These are phyloP conservation scores for Polietes domitor DNA, from an alignment of 2,888 invertebrate species.

Conservation along the genomic window DNA sequence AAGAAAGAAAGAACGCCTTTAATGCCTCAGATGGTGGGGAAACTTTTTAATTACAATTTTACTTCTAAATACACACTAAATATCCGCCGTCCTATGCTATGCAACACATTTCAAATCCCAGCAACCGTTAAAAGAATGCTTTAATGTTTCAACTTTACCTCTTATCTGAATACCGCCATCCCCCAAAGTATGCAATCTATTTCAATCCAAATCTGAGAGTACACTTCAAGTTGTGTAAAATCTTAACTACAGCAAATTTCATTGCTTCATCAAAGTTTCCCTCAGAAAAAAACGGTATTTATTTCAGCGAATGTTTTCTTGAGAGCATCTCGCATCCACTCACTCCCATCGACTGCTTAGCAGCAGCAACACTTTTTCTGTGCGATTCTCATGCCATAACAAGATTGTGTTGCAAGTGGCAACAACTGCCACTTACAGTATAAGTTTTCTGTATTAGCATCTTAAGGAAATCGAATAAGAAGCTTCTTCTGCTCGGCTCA, in stretches of 20 bases:
- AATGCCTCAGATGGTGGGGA: background rate
- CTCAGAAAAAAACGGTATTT: background rate
- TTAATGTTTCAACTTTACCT: background rate
- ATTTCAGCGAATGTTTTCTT: background rate
- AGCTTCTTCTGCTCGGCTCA: background rate
- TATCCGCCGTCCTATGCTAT: background rate
- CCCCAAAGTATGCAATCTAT: background rate
- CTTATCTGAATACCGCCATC: background rate
- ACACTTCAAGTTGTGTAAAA: constrained; percentile 5
- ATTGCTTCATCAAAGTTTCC: background rate
- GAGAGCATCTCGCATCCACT: background rate
- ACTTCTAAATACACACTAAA: too few species aligned
- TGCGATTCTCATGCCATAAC: background rate
- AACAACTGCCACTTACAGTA: constrained; percentile 59
- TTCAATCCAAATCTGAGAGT: background rate
- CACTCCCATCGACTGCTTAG: background rate
- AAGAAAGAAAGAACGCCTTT: too few species aligned
- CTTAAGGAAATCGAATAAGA: constrained; percentile 40
- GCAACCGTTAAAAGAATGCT: background rate
- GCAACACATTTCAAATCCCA: background rate
- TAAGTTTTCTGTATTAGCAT: constrained; percentile 49
- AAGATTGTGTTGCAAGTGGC: constrained; percentile 17
- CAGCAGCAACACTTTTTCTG: background rate
- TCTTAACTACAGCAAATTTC: constrained; percentile 11
- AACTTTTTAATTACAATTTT: background rate